Base-by-base conservation (phyloP, 2,797 vertebrate species). In the Lacerta bilineata region DNA sequence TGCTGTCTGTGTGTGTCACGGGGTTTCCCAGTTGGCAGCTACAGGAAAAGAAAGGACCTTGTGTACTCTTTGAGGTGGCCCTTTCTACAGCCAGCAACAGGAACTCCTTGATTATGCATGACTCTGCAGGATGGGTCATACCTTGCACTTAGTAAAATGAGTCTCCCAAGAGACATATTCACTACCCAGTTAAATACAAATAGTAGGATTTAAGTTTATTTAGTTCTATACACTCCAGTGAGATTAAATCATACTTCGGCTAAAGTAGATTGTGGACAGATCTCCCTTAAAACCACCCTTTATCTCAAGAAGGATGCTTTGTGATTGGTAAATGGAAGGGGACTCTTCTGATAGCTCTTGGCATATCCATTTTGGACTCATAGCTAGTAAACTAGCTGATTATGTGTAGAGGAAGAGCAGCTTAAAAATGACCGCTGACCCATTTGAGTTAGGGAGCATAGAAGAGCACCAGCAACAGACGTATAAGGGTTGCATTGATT, bases 401-500 rank as follows among this genome's bases (percentile, higher is more conserved):
- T 43, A 64, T 39, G 6, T 50, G 46, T 50, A 79, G 10, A 80
- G 15, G n/a, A 64, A 50, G 20, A 46, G 3, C 43, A 36, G 23
- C 4, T 88, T 76, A 39, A 89, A 64, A 86, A 85, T 50, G 27
- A 76, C 20, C 76, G 43, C 27, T 75, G 59, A 81, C 33, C 27
- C 11, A 2, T 46, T 18, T 71, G n/a, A 41, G n/a, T 66, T 10
- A 82, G 55, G 50, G 68, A 83, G 20, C 36, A 55, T 36, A 89
- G 17, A 64, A 1, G 11, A 13, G 50, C 50, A 55, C 50, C 13
- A 4, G 50, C 15, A 55, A 55, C 13, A 55, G 50, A 55, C 4
- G 15, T 55, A 13, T 15, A 55, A 15, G 50, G 50, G 13, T 50
- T 43, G 0, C 15, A 64, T 89, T 71, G 39, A 10, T 68, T 11